Base-by-base conservation (phyloP, 2,797 vertebrate species). In the Chaetodon trifasciatus region DNA sequence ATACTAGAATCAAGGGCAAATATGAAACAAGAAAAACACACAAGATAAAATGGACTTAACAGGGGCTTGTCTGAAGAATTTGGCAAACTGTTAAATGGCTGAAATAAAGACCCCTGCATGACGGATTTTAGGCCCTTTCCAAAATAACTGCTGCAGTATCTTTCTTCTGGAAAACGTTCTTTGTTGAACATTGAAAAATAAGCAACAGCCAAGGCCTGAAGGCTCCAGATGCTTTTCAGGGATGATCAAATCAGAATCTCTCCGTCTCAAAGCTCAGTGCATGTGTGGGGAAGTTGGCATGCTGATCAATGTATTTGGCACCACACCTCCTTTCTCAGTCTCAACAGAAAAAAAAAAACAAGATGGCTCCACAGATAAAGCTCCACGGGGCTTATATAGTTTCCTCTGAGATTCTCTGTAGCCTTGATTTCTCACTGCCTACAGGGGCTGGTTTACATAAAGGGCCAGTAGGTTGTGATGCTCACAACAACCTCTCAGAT, bases 191-290 rank as follows among this genome's bases (percentile, higher is more conserved):
- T 72, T 57, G 62, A 71, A 39, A 58, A 63, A 78, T 49, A 58
- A 49, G 50, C 72, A 62, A 70, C 11, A 75, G 55, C 44, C 52
- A 12, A 40, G 37, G 72, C n/a, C 52, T 46, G 16, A 42, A 40
- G 70, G 57, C 40, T 85, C 53, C 82, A 85, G 61, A 76, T 79
- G 67, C 65, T 84, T 92, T 89, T 83, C 85, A 89, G 83, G 60
- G 83, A 67, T 61, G 68, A 88, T 81, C 61, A 64, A 79, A 83
- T 83, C 86, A 83, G 83, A 87, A 88, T 80, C 83, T 89, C 86
- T 88, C 84, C 0, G 35, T 65, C 70, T 86, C 74, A 70, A 74
- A 75, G 70, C 77, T 82, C 44, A 47, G 72, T 70, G 81, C 40
- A 49, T 86, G 82, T 81, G 72, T 67, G 67, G 69, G 60, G 40